A percentile compares a stretch with the other conserved stretches of the same genome.
Evolutionary conservation across 2,797 vertebrate genomes (phyloP).

Genomic region (Cichlasoma orientale): DNA sequence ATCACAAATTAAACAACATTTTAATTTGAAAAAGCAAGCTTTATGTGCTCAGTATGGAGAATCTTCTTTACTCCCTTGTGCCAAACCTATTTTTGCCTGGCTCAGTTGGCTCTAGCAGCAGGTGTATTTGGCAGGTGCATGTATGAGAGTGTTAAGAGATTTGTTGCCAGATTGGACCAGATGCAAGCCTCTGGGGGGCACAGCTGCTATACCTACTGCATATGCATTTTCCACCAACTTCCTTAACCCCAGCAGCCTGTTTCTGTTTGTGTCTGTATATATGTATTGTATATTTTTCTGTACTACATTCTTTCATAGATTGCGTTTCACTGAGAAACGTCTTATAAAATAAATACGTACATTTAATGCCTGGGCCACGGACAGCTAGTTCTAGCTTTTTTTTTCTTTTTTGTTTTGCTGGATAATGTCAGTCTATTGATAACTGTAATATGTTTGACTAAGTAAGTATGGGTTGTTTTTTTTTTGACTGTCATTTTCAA

Average conservation of each 20-base stretch:
- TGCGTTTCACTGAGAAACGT: not conserved
- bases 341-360: not conserved
- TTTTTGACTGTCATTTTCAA: conserved; percentile 37
- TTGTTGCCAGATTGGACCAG: conserved; percentile 74
- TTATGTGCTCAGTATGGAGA: conserved; percentile 7
- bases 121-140: conserved; percentile 64
- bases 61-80: conserved; percentile 37
- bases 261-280: conserved; percentile 11
- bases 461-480: conserved; percentile 16
- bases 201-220: conserved; percentile 65
- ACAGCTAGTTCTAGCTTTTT: conserved; percentile 15
- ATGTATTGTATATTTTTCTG: not conserved
- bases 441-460: conserved; percentile 44
- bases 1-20: conserved; percentile 13
- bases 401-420: not conserved
- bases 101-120: conserved; percentile 52
- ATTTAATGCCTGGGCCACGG: conserved; percentile 11
- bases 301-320: not conserved
- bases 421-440: conserved; percentile 41
- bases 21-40: conserved; percentile 25
- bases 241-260: conserved; percentile 47
- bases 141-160: conserved; percentile 33
- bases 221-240: conserved; percentile 62
- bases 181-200: conserved; percentile 74
- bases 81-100: conserved; percentile 49